These are phyloP conservation scores for Parazoanthus atlanticus DNA, from an alignment of 92 coral and sea anemone species.

Conservation along the genomic window DNA sequence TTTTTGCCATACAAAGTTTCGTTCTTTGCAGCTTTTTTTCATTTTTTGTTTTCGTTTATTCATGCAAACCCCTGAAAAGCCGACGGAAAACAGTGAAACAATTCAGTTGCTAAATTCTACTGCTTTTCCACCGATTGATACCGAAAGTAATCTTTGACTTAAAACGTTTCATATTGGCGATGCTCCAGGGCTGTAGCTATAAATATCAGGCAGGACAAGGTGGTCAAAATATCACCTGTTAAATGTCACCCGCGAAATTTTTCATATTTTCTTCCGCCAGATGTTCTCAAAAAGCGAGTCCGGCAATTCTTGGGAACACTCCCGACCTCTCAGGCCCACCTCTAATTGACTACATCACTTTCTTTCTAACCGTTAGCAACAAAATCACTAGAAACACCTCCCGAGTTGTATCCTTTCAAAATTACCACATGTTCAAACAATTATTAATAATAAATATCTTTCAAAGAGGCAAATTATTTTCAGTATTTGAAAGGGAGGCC, in stretches of 20 bases:
- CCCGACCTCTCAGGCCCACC: not conserved
- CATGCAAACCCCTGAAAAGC: not conserved
- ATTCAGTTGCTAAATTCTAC: not conserved
- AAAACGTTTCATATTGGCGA: not conserved
- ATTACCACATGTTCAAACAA: not conserved
- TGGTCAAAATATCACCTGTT: conserved; percentile 10
- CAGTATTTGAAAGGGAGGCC: not conserved
- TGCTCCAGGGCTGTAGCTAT: conserved; percentile 3
- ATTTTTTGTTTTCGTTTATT: no score
- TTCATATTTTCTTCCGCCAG: not conserved
- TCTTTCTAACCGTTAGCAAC: not conserved
- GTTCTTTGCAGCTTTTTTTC: no score
- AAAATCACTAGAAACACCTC: not conserved
- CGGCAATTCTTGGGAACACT: not conserved
- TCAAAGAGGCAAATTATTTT: not conserved
- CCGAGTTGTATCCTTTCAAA: not conserved
- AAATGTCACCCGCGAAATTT: not conserved
- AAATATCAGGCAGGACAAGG: not conserved
- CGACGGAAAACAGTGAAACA: not conserved
- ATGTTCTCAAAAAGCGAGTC: not conserved
- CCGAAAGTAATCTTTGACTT: not conserved
- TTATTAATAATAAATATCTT: conserved; percentile 20
- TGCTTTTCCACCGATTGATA: not conserved
- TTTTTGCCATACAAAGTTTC: not conserved
- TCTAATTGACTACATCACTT: not conserved